Conservation (phyloP, 2,113 vertebrate genomes). For the Platysteira castanea region DNA sequence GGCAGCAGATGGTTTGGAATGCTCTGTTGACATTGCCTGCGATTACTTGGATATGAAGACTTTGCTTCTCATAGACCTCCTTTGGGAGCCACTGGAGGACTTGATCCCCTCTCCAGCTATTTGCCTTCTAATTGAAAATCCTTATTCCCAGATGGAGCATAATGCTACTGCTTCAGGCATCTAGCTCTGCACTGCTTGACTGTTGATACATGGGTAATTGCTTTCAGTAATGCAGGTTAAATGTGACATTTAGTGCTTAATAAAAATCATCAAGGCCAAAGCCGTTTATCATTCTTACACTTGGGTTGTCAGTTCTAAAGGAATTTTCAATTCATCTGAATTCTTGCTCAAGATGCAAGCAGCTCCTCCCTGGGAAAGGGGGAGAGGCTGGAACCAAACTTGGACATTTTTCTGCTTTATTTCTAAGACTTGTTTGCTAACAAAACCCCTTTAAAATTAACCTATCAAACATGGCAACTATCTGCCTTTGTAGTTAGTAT, state of each 20-base stretch:
- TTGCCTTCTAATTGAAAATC: slow-evolving; percentile 93
- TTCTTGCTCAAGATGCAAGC: slow-evolving; percentile 44
- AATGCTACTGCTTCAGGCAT: slow-evolving; percentile 69
- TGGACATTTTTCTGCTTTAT: background rate
- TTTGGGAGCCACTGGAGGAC: slow-evolving; percentile 75
- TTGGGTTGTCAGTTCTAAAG: slow-evolving; percentile 79
- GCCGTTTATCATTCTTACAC: slow-evolving; percentile 88
- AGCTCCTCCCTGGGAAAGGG: background rate
- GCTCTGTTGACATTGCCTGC: slow-evolving; percentile 79
- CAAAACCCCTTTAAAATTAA: slow-evolving; percentile 34
- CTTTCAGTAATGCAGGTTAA: slow-evolving; percentile 92
- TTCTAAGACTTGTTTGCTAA: slow-evolving; percentile 30
- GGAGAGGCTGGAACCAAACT: background rate
- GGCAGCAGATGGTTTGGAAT: slow-evolving; percentile 89
- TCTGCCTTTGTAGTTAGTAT: background rate
- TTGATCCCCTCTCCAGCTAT: slow-evolving; percentile 79
- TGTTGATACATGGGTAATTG: slow-evolving; percentile 90
- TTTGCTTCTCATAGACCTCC: slow-evolving; percentile 73
- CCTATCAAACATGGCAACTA: background rate
- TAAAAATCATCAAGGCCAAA: slow-evolving; percentile 89
- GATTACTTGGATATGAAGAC: slow-evolving; percentile 80
- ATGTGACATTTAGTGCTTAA: slow-evolving; percentile 92
- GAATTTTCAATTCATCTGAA: slow-evolving; percentile 71
- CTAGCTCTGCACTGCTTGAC: slow-evolving; percentile 74
- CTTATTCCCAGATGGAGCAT: slow-evolving; percentile 87